Evolutionary conservation across 2,888 invertebrate species (phyloP).

Genomic region (Agriopis marginaria): DNA sequence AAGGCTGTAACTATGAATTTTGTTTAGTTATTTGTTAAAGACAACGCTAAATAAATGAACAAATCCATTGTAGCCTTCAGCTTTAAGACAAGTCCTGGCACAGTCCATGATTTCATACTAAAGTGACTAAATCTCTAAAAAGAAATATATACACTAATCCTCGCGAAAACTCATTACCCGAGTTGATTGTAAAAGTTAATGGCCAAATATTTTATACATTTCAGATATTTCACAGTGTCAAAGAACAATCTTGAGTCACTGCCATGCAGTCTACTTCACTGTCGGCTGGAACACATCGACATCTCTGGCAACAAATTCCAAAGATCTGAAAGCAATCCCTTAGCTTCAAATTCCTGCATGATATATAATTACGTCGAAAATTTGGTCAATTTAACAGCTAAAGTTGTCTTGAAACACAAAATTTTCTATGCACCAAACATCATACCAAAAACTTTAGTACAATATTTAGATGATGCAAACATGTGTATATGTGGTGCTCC

Average conservation of each 20-base stretch:
- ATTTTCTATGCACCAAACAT: constrained; percentile 84
- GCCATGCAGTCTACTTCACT: constrained; percentile 87
- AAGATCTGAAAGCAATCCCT: constrained; percentile 37
- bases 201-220: constrained; percentile 32
- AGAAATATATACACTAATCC: no score
- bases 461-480: constrained; percentile 87
- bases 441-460: constrained; percentile 87
- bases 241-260: constrained; percentile 81
- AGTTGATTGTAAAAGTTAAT: not conserved
- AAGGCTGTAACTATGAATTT: no score
- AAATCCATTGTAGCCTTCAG: no score
- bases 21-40: no score
- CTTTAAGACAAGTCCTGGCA: no score
- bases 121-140: no score
- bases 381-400: constrained; percentile 85
- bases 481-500: constrained; percentile 88
- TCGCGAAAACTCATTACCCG: no score
- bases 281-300: constrained; percentile 84
- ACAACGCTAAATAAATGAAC: no score
- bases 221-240: constrained; percentile 84
- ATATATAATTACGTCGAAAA: constrained; percentile 62
- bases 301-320: constrained; percentile 86
- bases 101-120: no score
- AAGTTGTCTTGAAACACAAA: constrained; percentile 81
- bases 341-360: not conserved